Evolutionary conservation across 2,113 vertebrate species (phyloP).

Genomic region (Hippocampus comes): DNA sequence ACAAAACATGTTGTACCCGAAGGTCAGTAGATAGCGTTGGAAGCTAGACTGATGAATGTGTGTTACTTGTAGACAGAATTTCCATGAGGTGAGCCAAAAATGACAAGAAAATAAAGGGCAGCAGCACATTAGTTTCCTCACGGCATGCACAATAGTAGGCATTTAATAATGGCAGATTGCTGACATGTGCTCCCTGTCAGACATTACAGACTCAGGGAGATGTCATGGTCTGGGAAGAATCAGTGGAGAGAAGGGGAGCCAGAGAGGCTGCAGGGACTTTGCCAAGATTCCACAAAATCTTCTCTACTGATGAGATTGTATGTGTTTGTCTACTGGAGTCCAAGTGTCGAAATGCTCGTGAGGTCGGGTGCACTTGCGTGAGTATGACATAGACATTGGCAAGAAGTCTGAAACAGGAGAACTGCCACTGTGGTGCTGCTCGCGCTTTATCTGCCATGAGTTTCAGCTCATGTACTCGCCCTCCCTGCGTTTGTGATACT

Average conservation of each 20-base stretch:
- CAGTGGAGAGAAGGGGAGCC: constrained; percentile 37
- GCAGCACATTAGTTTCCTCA: constrained; percentile 7
- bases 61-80: neutral
- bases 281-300: constrained; percentile 45
- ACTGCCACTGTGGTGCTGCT: neutral
- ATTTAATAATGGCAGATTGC: constrained; percentile 23
- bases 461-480: constrained; percentile 10
- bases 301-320: constrained; percentile 25
- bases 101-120: constrained; percentile 1
- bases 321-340: constrained; percentile 15
- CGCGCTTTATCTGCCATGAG: constrained; percentile 21
- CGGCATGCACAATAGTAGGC: constrained; percentile 7
- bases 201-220: constrained; percentile 27
- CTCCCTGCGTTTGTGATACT: constrained; percentile 14
- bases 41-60: neutral
- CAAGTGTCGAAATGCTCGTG: constrained; percentile 8
- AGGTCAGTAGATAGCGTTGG: neutral
- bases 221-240: constrained; percentile 47
- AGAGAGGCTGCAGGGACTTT: constrained; percentile 17
- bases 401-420: constrained; percentile 1
- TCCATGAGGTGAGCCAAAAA: constrained; percentile 5
- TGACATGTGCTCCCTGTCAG: constrained; percentile 31
- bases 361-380: neutral
- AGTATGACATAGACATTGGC: constrained; percentile 16
- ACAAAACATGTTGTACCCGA: constrained; percentile 1